Evolutionary conservation across 2,888 invertebrate species (phyloP).

Genomic region (Mythimna pallens): DNA sequence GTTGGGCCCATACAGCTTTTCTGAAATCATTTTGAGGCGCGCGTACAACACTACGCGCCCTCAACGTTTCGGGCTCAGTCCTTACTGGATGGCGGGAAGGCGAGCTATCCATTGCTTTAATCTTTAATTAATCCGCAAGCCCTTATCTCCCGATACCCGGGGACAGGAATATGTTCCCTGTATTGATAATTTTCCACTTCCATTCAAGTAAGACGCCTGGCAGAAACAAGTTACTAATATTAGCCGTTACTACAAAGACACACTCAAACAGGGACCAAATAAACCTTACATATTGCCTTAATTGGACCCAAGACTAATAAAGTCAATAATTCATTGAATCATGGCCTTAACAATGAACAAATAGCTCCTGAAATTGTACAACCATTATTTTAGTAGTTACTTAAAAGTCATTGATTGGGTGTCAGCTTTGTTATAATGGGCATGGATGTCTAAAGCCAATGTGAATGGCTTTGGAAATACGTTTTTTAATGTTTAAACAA

Average conservation of each 20-base stretch:
- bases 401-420: background rate
- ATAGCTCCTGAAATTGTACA: background rate
- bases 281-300: constrained; percentile 27
- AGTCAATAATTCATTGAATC: constrained; percentile 9
- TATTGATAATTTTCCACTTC: too few species aligned
- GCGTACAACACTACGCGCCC: too few species aligned
- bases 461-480: constrained; percentile 1
- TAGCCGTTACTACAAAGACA: background rate
- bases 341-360: constrained; percentile 16
- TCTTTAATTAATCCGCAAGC: too few species aligned
- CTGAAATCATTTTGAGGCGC: too few species aligned
- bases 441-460: background rate
- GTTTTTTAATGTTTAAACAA: background rate
- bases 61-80: too few species aligned
- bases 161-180: too few species aligned
- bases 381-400: background rate
- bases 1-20: too few species aligned
- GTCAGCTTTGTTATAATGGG: constrained; percentile 3
- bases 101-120: too few species aligned
- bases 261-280: constrained; percentile 13
- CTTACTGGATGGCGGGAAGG: too few species aligned
- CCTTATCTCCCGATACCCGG: too few species aligned
- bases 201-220: too few species aligned
- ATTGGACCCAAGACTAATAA: constrained; percentile 26
- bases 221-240: background rate